Evolutionary conservation across 2,113 vertebrate species (phyloP).

Genomic region (Danionella cerebrum): DNA sequence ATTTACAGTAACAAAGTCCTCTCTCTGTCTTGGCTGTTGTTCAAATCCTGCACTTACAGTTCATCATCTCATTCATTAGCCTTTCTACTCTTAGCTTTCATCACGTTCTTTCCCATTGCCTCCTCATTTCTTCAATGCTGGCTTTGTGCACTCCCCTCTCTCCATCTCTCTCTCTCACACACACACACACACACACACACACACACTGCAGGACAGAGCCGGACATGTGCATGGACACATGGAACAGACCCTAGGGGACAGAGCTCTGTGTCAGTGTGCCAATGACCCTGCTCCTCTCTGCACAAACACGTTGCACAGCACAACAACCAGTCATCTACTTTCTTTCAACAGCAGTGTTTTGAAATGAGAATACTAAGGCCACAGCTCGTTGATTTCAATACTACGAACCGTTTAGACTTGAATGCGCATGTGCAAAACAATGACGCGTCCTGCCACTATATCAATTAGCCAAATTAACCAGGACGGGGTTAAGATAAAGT

Average conservation of each 20-base stretch:
- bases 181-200: too few relatives aligned
- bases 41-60: background rate
- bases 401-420: background rate
- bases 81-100: background rate
- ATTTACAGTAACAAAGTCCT: background rate
- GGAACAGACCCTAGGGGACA: conserved; percentile 20
- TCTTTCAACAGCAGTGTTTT: background rate
- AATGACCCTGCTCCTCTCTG: conserved; percentile 16
- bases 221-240: conserved; percentile 29
- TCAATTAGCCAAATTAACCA: too few relatives aligned
- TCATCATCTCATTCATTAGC: background rate
- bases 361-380: conserved; percentile 22
- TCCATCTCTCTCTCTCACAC: conserved; percentile 37
- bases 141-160: conserved; percentile 40
- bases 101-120: conserved; percentile 12
- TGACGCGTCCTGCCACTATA: too few relatives aligned
- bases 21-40: background rate
- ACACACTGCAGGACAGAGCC: conserved; percentile 41
- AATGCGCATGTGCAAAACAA: too few relatives aligned
- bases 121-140: conserved; percentile 21
- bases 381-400: background rate
- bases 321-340: background rate
- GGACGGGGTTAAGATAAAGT: too few relatives aligned
- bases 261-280: background rate
- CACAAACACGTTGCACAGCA: conserved; percentile 15